A percentile compares a stretch with the other conserved stretches of the same genome.
phyloP scores from a whole-genome alignment of 1,140 invertebrate species.

The Drosophila takahashii region DNA sequence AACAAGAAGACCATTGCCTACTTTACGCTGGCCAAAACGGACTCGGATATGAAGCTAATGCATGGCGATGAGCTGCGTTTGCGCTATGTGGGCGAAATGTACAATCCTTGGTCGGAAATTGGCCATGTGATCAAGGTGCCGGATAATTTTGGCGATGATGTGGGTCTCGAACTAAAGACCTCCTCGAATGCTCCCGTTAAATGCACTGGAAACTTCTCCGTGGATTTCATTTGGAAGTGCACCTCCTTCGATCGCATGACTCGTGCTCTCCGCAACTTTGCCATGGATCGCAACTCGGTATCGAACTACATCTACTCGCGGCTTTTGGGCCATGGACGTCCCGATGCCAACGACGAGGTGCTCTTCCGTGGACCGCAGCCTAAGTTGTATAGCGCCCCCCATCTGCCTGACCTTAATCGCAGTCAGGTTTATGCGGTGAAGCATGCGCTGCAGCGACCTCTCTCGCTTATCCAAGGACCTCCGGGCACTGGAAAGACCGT shows the following conservation, averaged over 20 bases:
- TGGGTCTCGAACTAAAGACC: slow-evolving; percentile 97
- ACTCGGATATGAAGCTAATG: slow-evolving; percentile 99
- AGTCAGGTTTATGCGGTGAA: slow-evolving; percentile 99
- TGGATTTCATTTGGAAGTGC: slow-evolving; percentile 99
- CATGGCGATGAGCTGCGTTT: slow-evolving; percentile 98
- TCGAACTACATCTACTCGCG: slow-evolving; percentile 99
- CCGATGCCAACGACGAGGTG: slow-evolving; percentile 96
- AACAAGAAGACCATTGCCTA: slow-evolving; percentile 99
- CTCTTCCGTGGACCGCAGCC: slow-evolving; percentile 93
- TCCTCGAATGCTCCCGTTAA: slow-evolving; percentile 95
- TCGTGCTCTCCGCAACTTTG: slow-evolving; percentile 96
- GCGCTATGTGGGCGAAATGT: slow-evolving; percentile 96
- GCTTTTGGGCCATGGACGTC: slow-evolving; percentile 95
- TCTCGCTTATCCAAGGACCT: slow-evolving; percentile 98
- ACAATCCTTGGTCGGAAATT: slow-evolving; percentile 97
- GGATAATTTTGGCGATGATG: slow-evolving; percentile 99
- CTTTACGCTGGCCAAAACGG: slow-evolving; percentile 98
- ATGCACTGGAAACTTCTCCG: slow-evolving; percentile 97
- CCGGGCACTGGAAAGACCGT: slow-evolving; percentile 98
- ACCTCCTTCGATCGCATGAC: slow-evolving; percentile 99
- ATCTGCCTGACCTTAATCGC: slow-evolving; percentile 98
- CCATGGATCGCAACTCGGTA: slow-evolving; percentile 97
- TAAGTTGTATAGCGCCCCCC: slow-evolving; percentile 98
- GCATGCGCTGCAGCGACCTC: slow-evolving; percentile 97
- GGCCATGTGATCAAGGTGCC: slow-evolving; percentile 99